Evolutionary conservation across 2,113 vertebrate genomes (phyloP).

Genomic region (Mobula hypostoma): DNA sequence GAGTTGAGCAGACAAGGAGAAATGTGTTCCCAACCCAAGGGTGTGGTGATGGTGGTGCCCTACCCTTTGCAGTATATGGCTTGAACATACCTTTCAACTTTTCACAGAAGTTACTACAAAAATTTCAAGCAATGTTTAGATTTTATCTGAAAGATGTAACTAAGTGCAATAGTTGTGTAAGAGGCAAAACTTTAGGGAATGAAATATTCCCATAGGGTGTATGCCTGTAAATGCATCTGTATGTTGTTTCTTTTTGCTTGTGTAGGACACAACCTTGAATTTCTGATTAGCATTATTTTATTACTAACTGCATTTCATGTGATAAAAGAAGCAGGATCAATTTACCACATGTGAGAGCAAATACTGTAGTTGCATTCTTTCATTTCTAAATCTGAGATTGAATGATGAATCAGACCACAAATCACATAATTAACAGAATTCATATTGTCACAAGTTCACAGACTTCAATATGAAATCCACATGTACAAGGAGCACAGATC

Average conservation of each 20-base stretch:
- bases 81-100: no score
- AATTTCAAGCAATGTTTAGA: no score
- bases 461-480: background rate
- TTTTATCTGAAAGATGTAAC: no score
- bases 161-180: no score
- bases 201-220: background rate
- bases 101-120: no score
- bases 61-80: no score
- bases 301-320: no score
- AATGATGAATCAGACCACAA: background rate
- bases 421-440: background rate
- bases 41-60: no score
- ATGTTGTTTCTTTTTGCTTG: background rate
- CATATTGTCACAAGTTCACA: background rate
- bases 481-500: background rate
- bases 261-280: background rate
- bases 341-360: no score
- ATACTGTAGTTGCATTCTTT: background rate
- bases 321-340: no score
- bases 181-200: no score
- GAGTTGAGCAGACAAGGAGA: background rate
- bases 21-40: background rate
- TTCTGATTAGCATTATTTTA: background rate
- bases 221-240: background rate
- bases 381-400: background rate